These are phyloP conservation scores for Anabacerthia variegaticeps DNA, from an alignment of 2,797 vertebrate genomes.

Conservation along the genomic window DNA sequence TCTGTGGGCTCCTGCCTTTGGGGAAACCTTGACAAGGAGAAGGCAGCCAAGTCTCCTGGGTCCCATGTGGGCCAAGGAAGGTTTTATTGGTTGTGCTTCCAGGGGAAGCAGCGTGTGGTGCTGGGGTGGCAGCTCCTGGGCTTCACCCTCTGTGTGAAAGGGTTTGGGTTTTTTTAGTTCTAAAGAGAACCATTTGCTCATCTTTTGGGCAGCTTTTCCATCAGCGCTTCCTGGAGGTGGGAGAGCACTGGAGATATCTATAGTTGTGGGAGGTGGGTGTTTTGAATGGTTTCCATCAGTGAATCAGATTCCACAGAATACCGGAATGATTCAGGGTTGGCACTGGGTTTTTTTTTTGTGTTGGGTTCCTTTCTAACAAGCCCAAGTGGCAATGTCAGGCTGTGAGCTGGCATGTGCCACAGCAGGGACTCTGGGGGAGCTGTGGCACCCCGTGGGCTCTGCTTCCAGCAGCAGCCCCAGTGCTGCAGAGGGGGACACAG, in stretches of 20 bases:
- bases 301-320: conserved; percentile 40
- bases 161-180: not conserved
- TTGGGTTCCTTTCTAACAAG: not conserved
- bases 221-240: conserved; percentile 49
- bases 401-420: not conserved
- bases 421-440: not conserved
- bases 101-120: accelerated
- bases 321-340: not conserved
- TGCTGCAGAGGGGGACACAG: not conserved
- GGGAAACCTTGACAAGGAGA: not conserved
- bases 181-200: conserved; percentile 17
- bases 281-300: conserved; percentile 54
- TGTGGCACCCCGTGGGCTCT: accelerated
- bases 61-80: accelerated
- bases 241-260: conserved; percentile 29
- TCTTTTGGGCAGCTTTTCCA: conserved; percentile 47
- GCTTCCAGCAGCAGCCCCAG: accelerated
- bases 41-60: not conserved
- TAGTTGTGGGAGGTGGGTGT: conserved; percentile 20
- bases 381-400: not conserved
- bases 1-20: not conserved
- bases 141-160: not conserved
- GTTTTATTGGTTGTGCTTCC: accelerated
- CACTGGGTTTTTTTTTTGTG: not conserved
- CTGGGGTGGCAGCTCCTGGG: not conserved